Percentiles rank a stretch among this genome's conserved stretches.
These are phyloP conservation scores for Buphagus erythrorhynchus DNA, from an alignment of 2,797 vertebrate species.

Conservation along the genomic window DNA sequence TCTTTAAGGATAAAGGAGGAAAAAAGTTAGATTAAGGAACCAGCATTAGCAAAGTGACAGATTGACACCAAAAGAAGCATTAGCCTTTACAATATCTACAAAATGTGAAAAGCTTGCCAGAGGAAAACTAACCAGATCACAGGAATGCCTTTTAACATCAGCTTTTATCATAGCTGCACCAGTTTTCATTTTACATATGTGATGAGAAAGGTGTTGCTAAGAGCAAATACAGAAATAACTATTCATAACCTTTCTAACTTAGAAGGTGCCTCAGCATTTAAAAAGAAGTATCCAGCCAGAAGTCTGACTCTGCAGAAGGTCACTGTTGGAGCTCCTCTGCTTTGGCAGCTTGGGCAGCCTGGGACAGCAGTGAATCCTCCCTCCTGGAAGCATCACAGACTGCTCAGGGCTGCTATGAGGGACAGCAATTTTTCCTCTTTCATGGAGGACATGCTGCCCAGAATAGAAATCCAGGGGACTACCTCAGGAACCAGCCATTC, in stretches of 20 bases:
- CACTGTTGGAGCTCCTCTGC: not conserved
- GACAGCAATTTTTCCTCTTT: not conserved
- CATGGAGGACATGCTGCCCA: not conserved
- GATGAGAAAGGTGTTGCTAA: not conserved
- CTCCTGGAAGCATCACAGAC: not conserved
- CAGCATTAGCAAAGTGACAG: not conserved
- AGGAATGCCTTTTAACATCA: not conserved
- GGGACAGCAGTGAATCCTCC: not conserved
- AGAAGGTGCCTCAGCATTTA: not conserved
- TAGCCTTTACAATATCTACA: not conserved
- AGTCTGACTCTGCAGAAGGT: not conserved
- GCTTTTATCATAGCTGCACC: not conserved
- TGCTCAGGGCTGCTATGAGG: not conserved
- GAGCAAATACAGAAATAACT: not conserved
- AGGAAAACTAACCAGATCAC: not conserved
- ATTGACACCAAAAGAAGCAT: not conserved
- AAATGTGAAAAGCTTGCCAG: not conserved
- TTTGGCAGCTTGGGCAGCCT: not conserved
- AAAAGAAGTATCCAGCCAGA: not conserved
- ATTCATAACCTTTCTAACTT: not conserved
- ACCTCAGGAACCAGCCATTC: not conserved
- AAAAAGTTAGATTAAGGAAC: not conserved
- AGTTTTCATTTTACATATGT: not conserved
- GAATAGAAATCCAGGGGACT: not conserved
- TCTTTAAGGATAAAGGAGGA: not conserved